Evolutionary conservation across 2,113 vertebrate genomes (phyloP).

Genomic region (Strix uralensis): DNA sequence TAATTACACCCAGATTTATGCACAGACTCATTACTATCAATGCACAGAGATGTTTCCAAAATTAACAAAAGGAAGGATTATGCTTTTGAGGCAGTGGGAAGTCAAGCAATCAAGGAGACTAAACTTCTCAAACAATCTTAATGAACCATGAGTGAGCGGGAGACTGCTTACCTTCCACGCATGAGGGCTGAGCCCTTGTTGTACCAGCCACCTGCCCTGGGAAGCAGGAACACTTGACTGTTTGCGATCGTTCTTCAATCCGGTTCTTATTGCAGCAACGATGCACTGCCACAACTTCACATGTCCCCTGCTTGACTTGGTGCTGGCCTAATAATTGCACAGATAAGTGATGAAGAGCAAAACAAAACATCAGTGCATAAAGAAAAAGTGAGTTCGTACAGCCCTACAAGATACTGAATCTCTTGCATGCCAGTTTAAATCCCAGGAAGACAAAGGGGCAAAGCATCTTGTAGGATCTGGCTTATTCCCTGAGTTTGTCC

Average conservation of each 20-base stretch:
- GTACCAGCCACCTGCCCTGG: slow-evolving; percentile 95
- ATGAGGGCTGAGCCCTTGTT: slow-evolving; percentile 89
- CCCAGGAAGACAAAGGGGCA: not conserved
- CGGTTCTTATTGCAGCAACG: slow-evolving; percentile 98
- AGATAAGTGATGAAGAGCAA: not conserved
- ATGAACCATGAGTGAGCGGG: not conserved
- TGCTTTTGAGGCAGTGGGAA: not conserved
- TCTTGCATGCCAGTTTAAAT: accelerated
- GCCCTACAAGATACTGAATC: not conserved
- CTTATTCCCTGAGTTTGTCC: not conserved
- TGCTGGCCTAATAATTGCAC: slow-evolving; percentile 77
- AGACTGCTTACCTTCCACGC: slow-evolving; percentile 90
- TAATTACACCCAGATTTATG: slow-evolving; percentile 67
- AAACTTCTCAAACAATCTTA: not conserved
- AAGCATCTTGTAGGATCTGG: not conserved
- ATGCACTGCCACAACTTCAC: slow-evolving; percentile 92
- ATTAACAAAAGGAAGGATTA: slow-evolving; percentile 60
- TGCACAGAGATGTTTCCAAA: slow-evolving; percentile 9
- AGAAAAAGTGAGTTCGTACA: not conserved
- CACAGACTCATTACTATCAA: slow-evolving; percentile 57
- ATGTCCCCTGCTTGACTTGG: slow-evolving; percentile 94
- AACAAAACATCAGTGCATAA: not conserved
- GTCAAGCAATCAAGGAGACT: slow-evolving; percentile 13
- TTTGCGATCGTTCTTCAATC: slow-evolving; percentile 94
- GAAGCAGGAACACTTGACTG: slow-evolving; percentile 96